Conservation (phyloP, 2,797 vertebrate species). For the Pseudotriccus pelzelni region DNA sequence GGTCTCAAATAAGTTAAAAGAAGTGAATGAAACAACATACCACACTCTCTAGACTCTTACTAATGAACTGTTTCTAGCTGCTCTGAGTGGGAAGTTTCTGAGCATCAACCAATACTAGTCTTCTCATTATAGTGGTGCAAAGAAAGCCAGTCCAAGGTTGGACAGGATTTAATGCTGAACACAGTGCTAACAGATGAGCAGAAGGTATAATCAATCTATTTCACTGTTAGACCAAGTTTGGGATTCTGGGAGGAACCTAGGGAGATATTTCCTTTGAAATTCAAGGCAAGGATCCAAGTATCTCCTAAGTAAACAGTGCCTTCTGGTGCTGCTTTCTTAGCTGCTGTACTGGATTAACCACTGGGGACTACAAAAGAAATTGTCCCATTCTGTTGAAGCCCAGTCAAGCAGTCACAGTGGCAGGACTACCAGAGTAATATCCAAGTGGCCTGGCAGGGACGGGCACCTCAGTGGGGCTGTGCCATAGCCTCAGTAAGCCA, state of each 20-base stretch:
- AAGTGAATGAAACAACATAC: fast-evolving
- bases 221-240: neutral
- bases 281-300: neutral
- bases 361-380: neutral
- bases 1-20: neutral
- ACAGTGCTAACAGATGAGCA: neutral
- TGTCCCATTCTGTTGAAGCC: neutral
- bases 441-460: neutral
- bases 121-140: neutral
- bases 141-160: neutral
- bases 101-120: neutral
- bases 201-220: neutral
- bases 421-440: neutral
- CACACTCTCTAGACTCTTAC: neutral
- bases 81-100: neutral
- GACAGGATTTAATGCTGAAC: neutral
- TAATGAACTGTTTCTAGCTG: neutral
- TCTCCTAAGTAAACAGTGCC: neutral
- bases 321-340: neutral
- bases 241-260: neutral
- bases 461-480: neutral
- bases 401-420: neutral
- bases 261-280: neutral
- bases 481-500: neutral
- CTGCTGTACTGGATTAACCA: neutral